These are phyloP conservation scores for Merluccius polli DNA, from an alignment of 2,797 vertebrate genomes.

Conservation along the genomic window DNA sequence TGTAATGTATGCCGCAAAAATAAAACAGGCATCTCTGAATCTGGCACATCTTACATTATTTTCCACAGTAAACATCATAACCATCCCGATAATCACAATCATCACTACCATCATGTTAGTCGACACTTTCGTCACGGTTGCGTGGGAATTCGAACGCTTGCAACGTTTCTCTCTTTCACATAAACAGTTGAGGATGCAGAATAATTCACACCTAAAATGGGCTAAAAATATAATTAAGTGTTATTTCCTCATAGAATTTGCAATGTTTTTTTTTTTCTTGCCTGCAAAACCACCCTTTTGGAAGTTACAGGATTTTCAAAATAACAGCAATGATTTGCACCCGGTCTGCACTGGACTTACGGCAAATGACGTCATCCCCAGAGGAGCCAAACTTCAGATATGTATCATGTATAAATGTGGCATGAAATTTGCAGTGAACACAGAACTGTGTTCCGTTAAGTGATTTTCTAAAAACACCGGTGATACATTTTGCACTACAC, in stretches of 20 bases:
- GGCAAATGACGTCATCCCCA: constrained; percentile 29
- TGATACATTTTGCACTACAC: constrained; percentile 44
- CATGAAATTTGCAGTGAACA: constrained; percentile 23
- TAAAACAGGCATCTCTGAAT: constrained; percentile 27
- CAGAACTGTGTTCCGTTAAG: constrained; percentile 22
- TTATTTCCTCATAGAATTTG: background rate
- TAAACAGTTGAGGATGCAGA: background rate
- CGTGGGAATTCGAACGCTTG: background rate
- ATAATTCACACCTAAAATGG: background rate
- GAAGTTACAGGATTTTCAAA: background rate
- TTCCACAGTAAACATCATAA: constrained; percentile 19
- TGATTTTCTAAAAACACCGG: constrained; percentile 41
- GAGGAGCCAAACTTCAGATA: constrained; percentile 18
- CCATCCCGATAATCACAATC: constrained; percentile 7
- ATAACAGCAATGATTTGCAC: constrained; percentile 24
- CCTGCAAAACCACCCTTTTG: background rate
- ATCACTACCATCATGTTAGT: constrained; percentile 38
- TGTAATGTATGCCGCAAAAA: constrained; percentile 20
- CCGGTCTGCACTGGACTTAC: constrained; percentile 22
- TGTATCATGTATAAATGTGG: constrained; percentile 17
- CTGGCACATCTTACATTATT: constrained; percentile 15
- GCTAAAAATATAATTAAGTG: background rate
- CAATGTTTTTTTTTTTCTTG: background rate
- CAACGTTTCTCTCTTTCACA: background rate
- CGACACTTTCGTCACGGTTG: constrained; percentile 6